Evolutionary conservation across 2,797 vertebrate species (phyloP), one percentile per base, ranked within the genome.

Genomic region (Hydrocynus forskahlii): DNA sequence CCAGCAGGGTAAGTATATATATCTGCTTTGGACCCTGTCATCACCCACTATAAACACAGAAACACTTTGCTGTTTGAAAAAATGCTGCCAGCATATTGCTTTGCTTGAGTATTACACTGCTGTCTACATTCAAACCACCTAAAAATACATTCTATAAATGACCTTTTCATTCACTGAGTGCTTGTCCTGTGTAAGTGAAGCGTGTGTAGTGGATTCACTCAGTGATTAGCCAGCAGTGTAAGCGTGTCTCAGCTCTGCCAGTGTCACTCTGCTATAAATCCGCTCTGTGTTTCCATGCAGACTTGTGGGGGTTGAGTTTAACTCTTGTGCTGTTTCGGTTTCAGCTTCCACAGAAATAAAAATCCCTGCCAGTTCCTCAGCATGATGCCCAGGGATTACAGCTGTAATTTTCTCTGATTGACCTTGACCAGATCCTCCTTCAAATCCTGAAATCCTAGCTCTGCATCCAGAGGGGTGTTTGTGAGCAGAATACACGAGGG

Each of bases 381-480:
- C 62, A 64, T 64, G 62, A 64, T 38, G 29, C 62, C 62, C 4
- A 19, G 29, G 62, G 62, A 64, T 64, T 64, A 64, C 62, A 5
- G 62, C 62, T 35, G 62, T 64, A 64, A 64, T 64, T 64, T 64
- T 64, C 62, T 64, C 13, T 2, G 7, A 35, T 64, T 64, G 62
- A 64, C 62, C 62, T 64, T 64, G 62, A 35, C 62, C 62, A 64
- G 62, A 64, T 64, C 35, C 62, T 64, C 62, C 62, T 64, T 64
- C 62, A 64, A 64, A 64, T 64, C 62, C 25, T 64, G 62, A 64
- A 64, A 64, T 64, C 62, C 62, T 25, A 62, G 59, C 59, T 64
- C 29, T 64, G 62, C 29, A 17, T 35, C 25, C 13, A 54, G 52
- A 54, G 9, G 52, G 3, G 12, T 54, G 52, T 6, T 54, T 54